Evolutionary conservation across 2,888 invertebrate genomes (phyloP), one percentile per base, ranked within the genome.

Genomic region (Dorcus hopei): DNA sequence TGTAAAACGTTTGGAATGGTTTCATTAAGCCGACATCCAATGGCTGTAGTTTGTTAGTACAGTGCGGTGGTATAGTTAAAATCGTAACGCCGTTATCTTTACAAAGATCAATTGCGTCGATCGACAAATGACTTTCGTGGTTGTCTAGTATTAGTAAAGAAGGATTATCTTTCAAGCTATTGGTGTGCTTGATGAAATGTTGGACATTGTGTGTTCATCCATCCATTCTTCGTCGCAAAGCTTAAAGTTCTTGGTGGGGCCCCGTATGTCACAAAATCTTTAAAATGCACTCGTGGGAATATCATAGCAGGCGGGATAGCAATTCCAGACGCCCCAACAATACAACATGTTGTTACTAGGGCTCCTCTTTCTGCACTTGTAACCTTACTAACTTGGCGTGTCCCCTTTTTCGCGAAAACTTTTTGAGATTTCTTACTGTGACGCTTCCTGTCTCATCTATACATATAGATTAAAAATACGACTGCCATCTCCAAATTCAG

Each of bases 51-150:
- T 73, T 77, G 59, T 75, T 72, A 39, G 70, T 72, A 54, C 72
- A 75, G 64, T 79, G 76, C 23, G 76, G 74, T 26, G 75, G 76
- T 51, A 79, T 68, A n/a, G 75, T 75, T 23, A 78, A 59, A 63
- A 78, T 63, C 11, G 73, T 72, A 26, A 26, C 72, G 9, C 77
- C 76, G 66, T 74, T 72, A 41, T 71, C 70, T 69, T 72, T 71
- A 42, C 70, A 71, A 42, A 65, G 56, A 51, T 73, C 63, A 23
- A 74, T 33, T 14, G 59, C 60, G 47, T 59, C 61, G 6, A 68
- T 57, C 38, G 50, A 54, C n/a, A 68, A 47, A 52, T 75, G 73
- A n/a, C 68, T 65, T 52, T 74, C 70, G 58, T 72, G 69, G 53
- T 75, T 76, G 60, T 74, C 74, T 42, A 62, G 63, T 14, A 76